phyloP scores from a whole-genome alignment of 2,797 vertebrate species.

The Petrocephalus sullivani region DNA sequence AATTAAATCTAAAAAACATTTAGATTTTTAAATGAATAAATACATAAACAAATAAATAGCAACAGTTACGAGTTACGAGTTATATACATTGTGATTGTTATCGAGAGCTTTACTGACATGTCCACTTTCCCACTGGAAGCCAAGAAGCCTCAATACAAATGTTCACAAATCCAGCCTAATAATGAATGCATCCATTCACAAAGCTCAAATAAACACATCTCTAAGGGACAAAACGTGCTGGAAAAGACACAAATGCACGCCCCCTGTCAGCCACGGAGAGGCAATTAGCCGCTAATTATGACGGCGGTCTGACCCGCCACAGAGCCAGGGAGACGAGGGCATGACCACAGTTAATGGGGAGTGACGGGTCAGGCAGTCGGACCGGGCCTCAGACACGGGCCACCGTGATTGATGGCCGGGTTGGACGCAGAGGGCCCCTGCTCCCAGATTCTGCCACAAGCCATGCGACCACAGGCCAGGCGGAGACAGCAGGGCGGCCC shows the following conservation, averaged over 20 bases:
- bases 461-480: background rate
- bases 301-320: slow-evolving; percentile 1
- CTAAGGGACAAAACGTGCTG: background rate
- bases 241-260: background rate
- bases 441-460: background rate
- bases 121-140: background rate
- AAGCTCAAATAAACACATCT: background rate
- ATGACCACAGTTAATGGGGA: background rate
- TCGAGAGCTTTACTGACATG: background rate
- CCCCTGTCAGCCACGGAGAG: background rate
- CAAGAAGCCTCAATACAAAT: background rate
- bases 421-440: background rate
- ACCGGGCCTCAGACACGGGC: background rate
- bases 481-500: background rate
- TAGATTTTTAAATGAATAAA: background rate
- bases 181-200: background rate
- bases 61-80: background rate
- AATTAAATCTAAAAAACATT: background rate
- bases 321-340: background rate
- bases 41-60: background rate
- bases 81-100: background rate
- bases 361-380: background rate
- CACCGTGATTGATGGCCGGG: background rate
- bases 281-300: background rate
- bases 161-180: background rate